These are phyloP conservation scores for Eilema griseolum DNA, from an alignment of 2,888 invertebrate species.

Conservation along the genomic window DNA sequence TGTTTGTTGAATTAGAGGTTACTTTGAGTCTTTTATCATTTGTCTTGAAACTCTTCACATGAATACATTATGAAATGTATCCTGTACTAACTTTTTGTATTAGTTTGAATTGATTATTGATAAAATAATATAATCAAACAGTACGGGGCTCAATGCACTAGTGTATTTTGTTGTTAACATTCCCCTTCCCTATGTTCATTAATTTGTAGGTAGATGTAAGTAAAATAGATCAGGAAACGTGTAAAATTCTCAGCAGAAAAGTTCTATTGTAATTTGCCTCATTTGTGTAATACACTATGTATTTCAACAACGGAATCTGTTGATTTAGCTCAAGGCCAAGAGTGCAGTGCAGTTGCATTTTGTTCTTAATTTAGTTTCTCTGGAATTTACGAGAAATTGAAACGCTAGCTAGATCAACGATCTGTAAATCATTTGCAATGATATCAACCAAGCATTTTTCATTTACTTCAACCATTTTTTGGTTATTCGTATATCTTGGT, in stretches of 20 bases:
- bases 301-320: constrained; percentile 3
- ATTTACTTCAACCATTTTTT: not conserved
- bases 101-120: not conserved
- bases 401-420: constrained; percentile 21
- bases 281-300: not conserved
- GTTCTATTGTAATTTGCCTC: not conserved
- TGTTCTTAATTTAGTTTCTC: constrained; percentile 57
- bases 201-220: no score
- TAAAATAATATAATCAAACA: not conserved
- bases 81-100: not conserved
- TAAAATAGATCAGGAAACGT: no score
- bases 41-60: not conserved
- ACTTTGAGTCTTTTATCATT: not conserved
- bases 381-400: constrained; percentile 48
- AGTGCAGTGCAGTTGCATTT: constrained; percentile 48
- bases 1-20: not conserved
- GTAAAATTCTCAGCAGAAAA: not conserved
- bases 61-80: not conserved
- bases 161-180: no score
- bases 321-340: constrained; percentile 54
- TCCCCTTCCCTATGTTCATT: no score
- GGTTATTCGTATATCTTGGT: constrained; percentile 7
- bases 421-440: constrained; percentile 15
- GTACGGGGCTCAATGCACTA: no score
- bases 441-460: not conserved